Evolutionary conservation across 1,140 invertebrate genomes (phyloP), one percentile per base, ranked within the genome.

Genomic region (Amphibalanus amphitrite): DNA sequence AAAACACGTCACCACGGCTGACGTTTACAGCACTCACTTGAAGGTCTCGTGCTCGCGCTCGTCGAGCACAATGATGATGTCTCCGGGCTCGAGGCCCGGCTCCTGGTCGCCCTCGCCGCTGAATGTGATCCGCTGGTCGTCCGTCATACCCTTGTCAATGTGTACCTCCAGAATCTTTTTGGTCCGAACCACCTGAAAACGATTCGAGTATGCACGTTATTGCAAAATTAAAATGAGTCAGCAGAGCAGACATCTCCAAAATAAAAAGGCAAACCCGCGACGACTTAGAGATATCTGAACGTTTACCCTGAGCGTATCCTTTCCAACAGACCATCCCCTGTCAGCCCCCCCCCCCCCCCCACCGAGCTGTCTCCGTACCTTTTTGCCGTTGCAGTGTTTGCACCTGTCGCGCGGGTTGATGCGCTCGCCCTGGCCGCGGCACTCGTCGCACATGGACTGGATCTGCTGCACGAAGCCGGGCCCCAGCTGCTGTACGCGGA

Each of bases 391-490:
- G 75, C 86, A 87, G 30, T 76, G 79, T 77, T 86, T 86, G 77
- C 85, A 87, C 29, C 82, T 76, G 74, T 85, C 80, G 77, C 90
- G 91, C 69, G 79, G 74, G 70, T 74, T 75, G 64, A 77, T 75
- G 28, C 74, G 71, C 73, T 86, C 84, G 33, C 85, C 84, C 74
- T 82, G 76, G 17, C 86, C 86, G 13, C 77, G 74, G 77, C 85
- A 87, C 38, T 84, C 80, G 3, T 82, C 77, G 78, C 89, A 99
- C 64, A 91, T 85, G 13, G 87, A 87, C 80, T 98, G 95, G 30
- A 96, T 89, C 79, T 98, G 96, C 78, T 99, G 97, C 74, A 99
- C 87, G 88, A 99, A 94, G 29, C 93, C 93, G 26, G 94, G 94
- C 28, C 87, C 94, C 26, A 99, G 82, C 78, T 97, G 94, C 76